A percentile compares a stretch with the other conserved stretches of the same genome.
Conservation (phyloP, 2,113 vertebrate genomes). For the Sardina pilchardus region DNA sequence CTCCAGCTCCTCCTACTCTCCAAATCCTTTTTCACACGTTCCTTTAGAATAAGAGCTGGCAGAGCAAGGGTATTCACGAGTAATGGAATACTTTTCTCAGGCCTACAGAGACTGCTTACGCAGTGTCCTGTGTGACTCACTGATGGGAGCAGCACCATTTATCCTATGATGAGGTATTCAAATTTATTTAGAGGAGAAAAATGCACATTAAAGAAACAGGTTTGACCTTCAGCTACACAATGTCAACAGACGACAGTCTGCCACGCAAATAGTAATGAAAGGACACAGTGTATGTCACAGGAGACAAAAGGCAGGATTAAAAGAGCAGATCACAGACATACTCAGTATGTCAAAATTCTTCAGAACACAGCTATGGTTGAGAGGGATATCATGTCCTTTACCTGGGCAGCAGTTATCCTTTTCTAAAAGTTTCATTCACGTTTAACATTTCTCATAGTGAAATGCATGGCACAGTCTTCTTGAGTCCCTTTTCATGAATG, state of each 20-base stretch:
- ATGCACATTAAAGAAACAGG: slow-evolving; percentile 49
- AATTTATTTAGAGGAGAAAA: slow-evolving; percentile 42
- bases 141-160: slow-evolving; percentile 49
- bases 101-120: slow-evolving; percentile 59
- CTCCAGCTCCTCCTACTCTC: background rate
- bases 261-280: background rate
- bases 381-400: background rate
- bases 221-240: slow-evolving; percentile 63
- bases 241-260: slow-evolving; percentile 48
- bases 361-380: background rate
- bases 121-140: slow-evolving; percentile 62
- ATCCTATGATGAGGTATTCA: slow-evolving; percentile 57
- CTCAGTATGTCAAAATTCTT: background rate
- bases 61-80: slow-evolving; percentile 18
- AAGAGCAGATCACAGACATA: background rate
- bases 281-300: background rate
- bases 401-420: background rate
- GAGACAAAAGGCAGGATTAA: background rate
- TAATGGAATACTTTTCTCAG: slow-evolving; percentile 67
- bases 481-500: background rate
- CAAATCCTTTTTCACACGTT: background rate
- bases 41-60: background rate
- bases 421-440: too few relatives aligned
- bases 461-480: background rate
- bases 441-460: background rate